Conservation (phyloP, 1,140 invertebrate genomes). For the Archivesica marissinica region DNA sequence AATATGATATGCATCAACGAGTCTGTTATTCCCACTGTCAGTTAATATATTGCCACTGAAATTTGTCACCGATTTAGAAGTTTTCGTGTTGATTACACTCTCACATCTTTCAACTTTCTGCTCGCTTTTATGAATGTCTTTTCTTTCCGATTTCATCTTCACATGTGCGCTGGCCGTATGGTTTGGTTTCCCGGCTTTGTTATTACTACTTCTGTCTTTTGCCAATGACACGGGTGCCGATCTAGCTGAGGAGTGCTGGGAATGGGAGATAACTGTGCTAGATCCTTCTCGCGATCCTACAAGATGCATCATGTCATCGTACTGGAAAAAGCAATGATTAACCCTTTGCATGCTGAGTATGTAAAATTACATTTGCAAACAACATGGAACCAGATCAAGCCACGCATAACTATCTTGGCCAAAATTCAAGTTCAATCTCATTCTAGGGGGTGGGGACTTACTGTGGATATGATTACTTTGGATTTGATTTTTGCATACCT, state of each 20-base stretch:
- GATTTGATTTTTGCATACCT: too few species aligned
- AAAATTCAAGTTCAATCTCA: too few species aligned
- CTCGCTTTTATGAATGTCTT: too few species aligned
- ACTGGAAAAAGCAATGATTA: constrained; percentile 35
- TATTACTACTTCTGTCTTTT: constrained; percentile 24
- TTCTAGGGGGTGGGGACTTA: too few species aligned
- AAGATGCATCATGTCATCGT: constrained; percentile 7
- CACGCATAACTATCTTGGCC: too few species aligned
- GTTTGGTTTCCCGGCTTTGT: not conserved
- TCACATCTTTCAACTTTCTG: constrained; percentile 1
- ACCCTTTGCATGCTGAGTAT: too few species aligned
- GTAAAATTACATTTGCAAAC: not conserved
- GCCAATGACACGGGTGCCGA: not conserved
- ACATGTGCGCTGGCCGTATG: not conserved
- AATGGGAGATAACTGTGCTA: not conserved
- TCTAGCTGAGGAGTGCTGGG: not conserved
- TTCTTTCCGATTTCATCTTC: constrained; percentile 13
- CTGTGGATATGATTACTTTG: too few species aligned
- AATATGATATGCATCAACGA: constrained; percentile 51
- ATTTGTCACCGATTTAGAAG: constrained; percentile 8
- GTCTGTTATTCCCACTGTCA: constrained; percentile 28
- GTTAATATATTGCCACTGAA: constrained; percentile 4
- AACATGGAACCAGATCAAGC: not conserved
- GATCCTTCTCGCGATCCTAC: not conserved
- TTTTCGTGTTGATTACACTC: not conserved